Evolutionary conservation across 2,113 vertebrate species (phyloP), one percentile per base, ranked within the genome.

Genomic region (Ageneiosus marmoratus): DNA sequence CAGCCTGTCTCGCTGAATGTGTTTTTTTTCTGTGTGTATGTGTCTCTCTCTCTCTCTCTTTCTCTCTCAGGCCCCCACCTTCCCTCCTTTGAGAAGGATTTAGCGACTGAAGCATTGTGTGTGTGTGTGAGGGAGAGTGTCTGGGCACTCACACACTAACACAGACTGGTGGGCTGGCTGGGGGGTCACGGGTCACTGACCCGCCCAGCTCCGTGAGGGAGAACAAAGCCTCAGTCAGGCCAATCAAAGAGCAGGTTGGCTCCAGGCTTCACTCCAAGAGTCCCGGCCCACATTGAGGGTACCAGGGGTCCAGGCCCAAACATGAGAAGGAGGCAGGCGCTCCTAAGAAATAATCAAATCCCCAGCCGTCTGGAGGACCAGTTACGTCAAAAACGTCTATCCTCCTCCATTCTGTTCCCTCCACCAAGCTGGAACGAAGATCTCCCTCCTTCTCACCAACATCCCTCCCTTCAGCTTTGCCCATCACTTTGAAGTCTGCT

Each of bases 401-500:
- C 27, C 2, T 7, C 78, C 44, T 70, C 89, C 86, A 85, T 89
- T 93, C 94, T 93, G 89, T 84, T 87, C 89, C 89, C 91, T 83
- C 89, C 93, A 90, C 88, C 88, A 90, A 91, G 91, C 85, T 46
- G 75, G 53, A 86, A 80, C 69, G 83, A 83, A 90, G 92, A 89
- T 86, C 88, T 83, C 44, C 82, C 84, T 83, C 65, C 91, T 87
- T 44, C 44, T 79, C 24, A 10, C 58, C 53, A 44, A 63, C 51
- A 79, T 79, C 80, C 81, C 82, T 84, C 51, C 88, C 77, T 11
- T 53, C 88, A 86, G 85, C 74, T 85, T 72, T 79, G 58, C 41
- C 41, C 72, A 24, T n/a, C 77, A 73, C 94, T 93, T 97, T 97
- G 95, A 97, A 95, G 95, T 94, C 89, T 80, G 90, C 91, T 92